These are phyloP conservation scores for Nymphalis c-album DNA, from an alignment of 2,888 invertebrate genomes.

Conservation along the genomic window DNA sequence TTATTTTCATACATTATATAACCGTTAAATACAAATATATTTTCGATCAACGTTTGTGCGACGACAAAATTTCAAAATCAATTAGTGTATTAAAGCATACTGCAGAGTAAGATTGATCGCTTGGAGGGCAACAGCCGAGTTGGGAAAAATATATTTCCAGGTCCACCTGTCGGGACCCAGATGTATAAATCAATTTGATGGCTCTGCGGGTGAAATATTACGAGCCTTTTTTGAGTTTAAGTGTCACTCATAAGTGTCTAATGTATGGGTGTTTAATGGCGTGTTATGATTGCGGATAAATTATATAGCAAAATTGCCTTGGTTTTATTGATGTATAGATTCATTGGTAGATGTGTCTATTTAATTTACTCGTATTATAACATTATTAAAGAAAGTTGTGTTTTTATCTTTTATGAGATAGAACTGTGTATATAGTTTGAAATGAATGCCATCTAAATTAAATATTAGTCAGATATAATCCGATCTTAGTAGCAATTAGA, in stretches of 20 bases:
- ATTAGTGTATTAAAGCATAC: constrained; percentile 26
- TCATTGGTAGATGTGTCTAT: too few species aligned
- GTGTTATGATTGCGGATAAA: constrained; percentile 1
- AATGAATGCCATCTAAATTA: too few species aligned
- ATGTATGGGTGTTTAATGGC: constrained; percentile 33
- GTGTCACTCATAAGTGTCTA: constrained; percentile 28
- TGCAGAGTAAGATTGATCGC: constrained; percentile 31
- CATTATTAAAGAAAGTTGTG: too few species aligned
- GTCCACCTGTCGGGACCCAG: constrained; percentile 43
- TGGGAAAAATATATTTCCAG: constrained; percentile 54
- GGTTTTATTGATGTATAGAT: too few species aligned
- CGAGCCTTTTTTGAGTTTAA: constrained; percentile 18
- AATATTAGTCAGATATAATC: too few species aligned
- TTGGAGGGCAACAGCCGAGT: constrained; percentile 14
- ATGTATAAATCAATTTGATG: constrained; percentile 66
- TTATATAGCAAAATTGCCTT: not conserved
- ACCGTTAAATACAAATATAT: too few species aligned
- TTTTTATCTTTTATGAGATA: too few species aligned
- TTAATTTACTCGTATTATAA: too few species aligned
- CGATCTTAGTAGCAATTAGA: too few species aligned
- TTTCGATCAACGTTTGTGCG: too few species aligned
- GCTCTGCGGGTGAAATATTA: constrained; percentile 53
- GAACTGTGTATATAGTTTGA: too few species aligned
- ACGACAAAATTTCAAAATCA: constrained; percentile 15
- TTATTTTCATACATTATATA: too few species aligned